Conservation (phyloP, 2,113 vertebrate species). For the Myotis yumanensis region DNA sequence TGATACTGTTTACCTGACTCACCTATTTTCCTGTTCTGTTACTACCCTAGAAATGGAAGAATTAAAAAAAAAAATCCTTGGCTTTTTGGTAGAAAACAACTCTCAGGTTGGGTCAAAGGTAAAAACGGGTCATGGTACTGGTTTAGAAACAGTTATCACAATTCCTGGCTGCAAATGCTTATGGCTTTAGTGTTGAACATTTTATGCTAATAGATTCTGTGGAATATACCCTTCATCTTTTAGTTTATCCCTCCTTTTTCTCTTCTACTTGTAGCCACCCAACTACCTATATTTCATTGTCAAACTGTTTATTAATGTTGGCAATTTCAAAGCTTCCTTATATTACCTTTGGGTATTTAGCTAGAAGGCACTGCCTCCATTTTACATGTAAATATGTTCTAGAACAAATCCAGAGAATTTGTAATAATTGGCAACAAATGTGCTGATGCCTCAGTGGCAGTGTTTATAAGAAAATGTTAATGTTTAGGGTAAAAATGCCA, state of each 20-base stretch:
- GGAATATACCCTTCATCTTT: neutral
- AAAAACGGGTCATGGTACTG: neutral
- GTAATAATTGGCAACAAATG: neutral
- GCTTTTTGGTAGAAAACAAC: neutral
- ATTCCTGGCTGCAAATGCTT: neutral
- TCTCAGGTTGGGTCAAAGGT: neutral
- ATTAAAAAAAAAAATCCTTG: neutral
- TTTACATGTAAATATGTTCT: slow-evolving; percentile 29
- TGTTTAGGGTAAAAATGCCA: slow-evolving; percentile 25
- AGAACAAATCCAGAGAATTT: neutral
- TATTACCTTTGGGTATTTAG: neutral
- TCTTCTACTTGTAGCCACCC: neutral
- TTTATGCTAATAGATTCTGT: slow-evolving; percentile 18
- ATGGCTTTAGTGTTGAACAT: neutral
- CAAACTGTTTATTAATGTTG: neutral
- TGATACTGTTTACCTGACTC: neutral
- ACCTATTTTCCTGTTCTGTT: neutral
- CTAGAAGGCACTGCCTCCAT: neutral
- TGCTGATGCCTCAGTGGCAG: neutral
- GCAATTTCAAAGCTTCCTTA: neutral
- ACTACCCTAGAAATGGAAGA: neutral
- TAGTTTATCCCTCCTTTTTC: slow-evolving; percentile 15
- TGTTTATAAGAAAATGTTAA: slow-evolving; percentile 28
- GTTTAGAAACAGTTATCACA: neutral
- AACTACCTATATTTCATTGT: neutral